phyloP scores from a whole-genome alignment of 2,888 invertebrate species.

The Helobdella robusta region DNA sequence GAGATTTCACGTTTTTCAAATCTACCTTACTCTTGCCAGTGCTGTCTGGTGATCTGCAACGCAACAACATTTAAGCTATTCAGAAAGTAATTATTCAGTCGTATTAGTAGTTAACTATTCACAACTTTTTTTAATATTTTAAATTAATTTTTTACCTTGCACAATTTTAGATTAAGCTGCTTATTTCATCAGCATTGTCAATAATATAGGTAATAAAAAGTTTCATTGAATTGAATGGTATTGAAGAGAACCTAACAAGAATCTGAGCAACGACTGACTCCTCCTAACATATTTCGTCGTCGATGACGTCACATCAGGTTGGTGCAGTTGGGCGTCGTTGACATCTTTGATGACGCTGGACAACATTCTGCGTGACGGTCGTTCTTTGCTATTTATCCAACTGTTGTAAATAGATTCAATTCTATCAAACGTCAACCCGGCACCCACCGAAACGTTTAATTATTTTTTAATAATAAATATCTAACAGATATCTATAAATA shows the following conservation, averaged over 20 bases:
- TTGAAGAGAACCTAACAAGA: background rate
- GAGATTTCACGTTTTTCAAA: constrained; percentile 12
- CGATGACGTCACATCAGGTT: background rate
- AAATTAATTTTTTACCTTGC: no score
- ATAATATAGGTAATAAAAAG: background rate
- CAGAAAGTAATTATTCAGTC: no score
- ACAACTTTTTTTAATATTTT: no score
- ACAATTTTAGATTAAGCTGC: no score
- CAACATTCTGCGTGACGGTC: background rate
- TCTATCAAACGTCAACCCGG: no score
- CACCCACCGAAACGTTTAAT: no score
- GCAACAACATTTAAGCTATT: no score
- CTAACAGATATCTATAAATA: background rate
- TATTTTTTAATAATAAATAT: no score
- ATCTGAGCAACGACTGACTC: background rate
- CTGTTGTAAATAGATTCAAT: background rate
- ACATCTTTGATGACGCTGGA: constrained; percentile 1
- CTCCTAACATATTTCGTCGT: background rate
- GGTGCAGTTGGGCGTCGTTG: background rate
- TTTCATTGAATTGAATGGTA: background rate
- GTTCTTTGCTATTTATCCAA: background rate
- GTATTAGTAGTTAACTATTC: no score
- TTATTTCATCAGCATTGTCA: no score
- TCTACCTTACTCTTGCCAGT: no score
- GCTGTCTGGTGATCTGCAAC: no score